Base-by-base conservation (phyloP, 2,888 invertebrate genomes). In the Mythimna vitellina region DNA sequence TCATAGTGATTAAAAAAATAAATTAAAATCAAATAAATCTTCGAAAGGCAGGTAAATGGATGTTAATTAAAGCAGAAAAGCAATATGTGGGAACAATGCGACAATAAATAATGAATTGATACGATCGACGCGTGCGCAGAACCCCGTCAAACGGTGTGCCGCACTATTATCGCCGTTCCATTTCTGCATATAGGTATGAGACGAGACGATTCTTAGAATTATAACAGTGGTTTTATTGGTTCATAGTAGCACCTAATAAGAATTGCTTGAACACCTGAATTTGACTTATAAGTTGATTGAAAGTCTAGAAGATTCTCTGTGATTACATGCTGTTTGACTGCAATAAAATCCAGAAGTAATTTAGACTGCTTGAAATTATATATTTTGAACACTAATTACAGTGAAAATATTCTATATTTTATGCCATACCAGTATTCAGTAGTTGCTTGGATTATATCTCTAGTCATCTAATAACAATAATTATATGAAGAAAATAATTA, bases 121-220 rank as follows among this genome's bases (percentile, higher is more conserved):
- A 86, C 81, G 86, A 92, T 91, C 91, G 87, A 83, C 88, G 88
- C 89, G 88, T 87, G 88, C 89, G 86, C 86, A 84, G 87, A 84
- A 85, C 88, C 85, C 80, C 74, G 84, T 84, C 86, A 82, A 79
- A 81, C 82, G 80, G 73, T 80, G 83, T 78, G 71, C 81, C 82
- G 76, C 68, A 65, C 71, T 78, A 79, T 72, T 78, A 71, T 65
- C 73, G 64, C 51, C 62, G 73, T 73, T 65, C 70, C 65, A 82
- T 63, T 77, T 79, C 67, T 83, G 70, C 72, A 57, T 77, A 73
- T 20, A 14, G 42, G 42, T 42, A 42, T 42, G 14, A 42, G 42
- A 63, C 60, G 46, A 70, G 60, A 67, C 70, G 67, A 61, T 79
- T 79, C 75, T 72, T 65, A 58, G 83, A 72, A 79, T 54, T 60